A percentile compares a stretch with the other conserved stretches of the same genome.
Evolutionary conservation across 2,113 vertebrate genomes (phyloP).

Genomic region (Corvus hawaiiensis): DNA sequence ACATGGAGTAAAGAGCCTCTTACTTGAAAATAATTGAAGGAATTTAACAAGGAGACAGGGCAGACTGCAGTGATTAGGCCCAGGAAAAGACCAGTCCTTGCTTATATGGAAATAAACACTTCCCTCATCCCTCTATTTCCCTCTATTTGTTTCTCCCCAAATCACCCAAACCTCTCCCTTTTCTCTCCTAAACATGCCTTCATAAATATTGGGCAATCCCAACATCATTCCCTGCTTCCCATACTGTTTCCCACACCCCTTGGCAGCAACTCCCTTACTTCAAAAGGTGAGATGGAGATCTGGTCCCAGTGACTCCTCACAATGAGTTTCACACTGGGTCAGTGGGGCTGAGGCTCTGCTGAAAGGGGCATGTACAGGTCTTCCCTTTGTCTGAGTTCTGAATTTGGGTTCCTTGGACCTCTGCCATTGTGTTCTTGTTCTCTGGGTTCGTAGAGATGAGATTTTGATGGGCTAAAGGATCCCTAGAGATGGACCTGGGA

Average conservation of each 20-base stretch:
- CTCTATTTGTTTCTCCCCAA: background rate
- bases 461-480: background rate
- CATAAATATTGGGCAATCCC: background rate
- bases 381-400: background rate
- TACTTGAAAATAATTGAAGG: background rate
- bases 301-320: background rate
- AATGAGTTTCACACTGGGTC: background rate
- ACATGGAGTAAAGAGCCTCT: background rate
- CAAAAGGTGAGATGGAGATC: background rate
- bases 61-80: background rate
- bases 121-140: background rate
- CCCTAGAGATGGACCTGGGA: fast-evolving
- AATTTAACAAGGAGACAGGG: background rate
- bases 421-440: background rate
- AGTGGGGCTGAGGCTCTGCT: background rate
- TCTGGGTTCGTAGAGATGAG: background rate
- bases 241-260: background rate
- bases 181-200: background rate
- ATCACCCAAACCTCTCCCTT: background rate
- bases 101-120: background rate
- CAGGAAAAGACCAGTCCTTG: background rate
- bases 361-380: background rate
- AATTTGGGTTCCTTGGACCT: background rate
- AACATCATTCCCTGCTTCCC: background rate
- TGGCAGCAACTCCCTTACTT: background rate